Base-by-base conservation (phyloP, 2,888 invertebrate genomes). In the Mythimna lalbum region DNA sequence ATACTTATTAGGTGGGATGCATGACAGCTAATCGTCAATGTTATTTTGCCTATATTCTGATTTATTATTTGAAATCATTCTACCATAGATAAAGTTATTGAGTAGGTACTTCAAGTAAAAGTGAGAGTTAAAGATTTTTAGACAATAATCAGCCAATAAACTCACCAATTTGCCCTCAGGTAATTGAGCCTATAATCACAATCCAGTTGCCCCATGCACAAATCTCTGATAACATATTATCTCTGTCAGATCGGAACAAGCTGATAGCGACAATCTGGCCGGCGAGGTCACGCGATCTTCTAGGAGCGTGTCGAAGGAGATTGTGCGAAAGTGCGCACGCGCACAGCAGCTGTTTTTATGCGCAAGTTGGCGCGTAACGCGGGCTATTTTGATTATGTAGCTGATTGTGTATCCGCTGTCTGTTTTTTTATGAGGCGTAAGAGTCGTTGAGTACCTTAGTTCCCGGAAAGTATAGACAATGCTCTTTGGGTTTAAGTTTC, bases 261-360 rank as follows among this genome's bases (percentile, higher is more conserved):
- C 65, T 63, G 76, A 76, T 67, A 65, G 36, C 23, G 50, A 50
- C 63, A 78, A 70, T 69, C 63, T 63, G 59, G 60, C 61, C 67
- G 39, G 55, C 83, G 81, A 85, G 84, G 84, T 73, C 85, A 78
- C 76, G 70, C 70, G 75, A 83, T 85, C 84, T 73, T 84, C 83
- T 73, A 82, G 75, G 59, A 69, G 63, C 74, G 75, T 69, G 63
- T 69, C 67, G 69, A 50, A 64, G 73, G 78, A 83, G 80, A 83
- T 73, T 80, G 83, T 75, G 72, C 71, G 83, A 84, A 84, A 84
- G 83, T 79, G 70, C 66, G 65, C 69, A 67, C 74, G 73, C 71
- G 75, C 74, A 74, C 27, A n/a, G 66, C 63, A 27, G 52, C 63
- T 57, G 76, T 81, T 80, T 80, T 81, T 80, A 60, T 53, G 50